Evolutionary conservation across 1,140 invertebrate genomes (phyloP), one percentile per base, ranked within the genome.

Genomic region (Drosophila sturtevanti): DNA sequence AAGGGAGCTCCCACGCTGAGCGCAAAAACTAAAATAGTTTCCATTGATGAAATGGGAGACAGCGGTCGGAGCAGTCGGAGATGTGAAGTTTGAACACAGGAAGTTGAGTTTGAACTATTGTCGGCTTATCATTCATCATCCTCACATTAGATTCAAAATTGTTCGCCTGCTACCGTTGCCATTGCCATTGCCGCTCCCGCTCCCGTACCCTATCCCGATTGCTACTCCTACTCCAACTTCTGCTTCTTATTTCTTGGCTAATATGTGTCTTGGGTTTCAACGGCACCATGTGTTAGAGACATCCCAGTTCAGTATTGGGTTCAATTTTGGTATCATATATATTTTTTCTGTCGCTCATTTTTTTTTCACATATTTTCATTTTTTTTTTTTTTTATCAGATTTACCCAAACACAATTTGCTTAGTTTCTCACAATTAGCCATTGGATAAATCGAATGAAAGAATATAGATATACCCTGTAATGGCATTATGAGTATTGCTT

Each of bases 1-100:
- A 21, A 21, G 35, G 59, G 18, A 54, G 70, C 79, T 86, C 81
- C 81, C 81, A 86, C 81, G 81, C 82, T 81, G 65, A 55, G 72
- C 60, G 48, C 66, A 59, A 67, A 58, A 44, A 24, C 35, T 71
- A 77, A 71, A 77, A 66, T 76, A 68, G 65, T 64, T 68, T 41
- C 71, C 79, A 89, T 82, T 87, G 72, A 79, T 82, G 79, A 87
- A 87, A 87, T 66, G 79, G 71, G 79, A 87, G 82, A 87, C 65
- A 56, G 54, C 41, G 16, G 68, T 21, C 34, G 21, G 22, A 44
- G n/a, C 41, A 48, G 68, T 27, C 34, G 21, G 21, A 44, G 14
- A 37, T 48, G 51, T 14, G 22, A 41, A 18, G 58, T 4, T 24
- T 2, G 4, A 4, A 4, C 73, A 87, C 81, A 87, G 82, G 82